Base-by-base conservation (phyloP, 2,113 vertebrate genomes). In the Halcyon senegalensis region DNA sequence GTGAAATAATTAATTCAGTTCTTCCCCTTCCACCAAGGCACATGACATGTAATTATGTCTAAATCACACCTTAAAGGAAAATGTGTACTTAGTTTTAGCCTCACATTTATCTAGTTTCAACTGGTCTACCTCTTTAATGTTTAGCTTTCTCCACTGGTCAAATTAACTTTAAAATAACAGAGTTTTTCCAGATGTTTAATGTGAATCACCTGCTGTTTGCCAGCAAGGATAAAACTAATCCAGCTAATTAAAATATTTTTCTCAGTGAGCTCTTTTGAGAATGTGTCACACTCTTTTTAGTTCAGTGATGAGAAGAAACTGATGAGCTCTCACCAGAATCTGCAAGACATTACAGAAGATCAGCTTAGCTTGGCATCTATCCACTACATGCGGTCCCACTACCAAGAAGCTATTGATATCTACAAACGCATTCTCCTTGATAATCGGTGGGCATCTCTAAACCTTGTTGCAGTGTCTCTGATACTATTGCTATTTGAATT, bases 331-430 rank as follows among this genome's bases (percentile, higher is more conserved):
- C 99, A 99, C 95, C 99, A 99, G 94, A 99, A 99, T 96, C 98
- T 99, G 93, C 99, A 99, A 97, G 99, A 99, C 59, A 98, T 99
- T 89, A 99, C 99, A 3, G 99, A 99, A 96, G 99, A 99, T 97
- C 99, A 99, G 81, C 99, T 99, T 58, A 99, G 99, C 95, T 97
- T 99, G 96, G 99, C 99, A 27, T 99, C 99, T 39, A 99, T 99
- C 87, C 99, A 99, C 94, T 99, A 99, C 93, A 99, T 99, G 99
- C 98, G 99, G 25, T 99, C 99, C 31, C 99, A 99, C 96, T 99
- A 99, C 96, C 99, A 99, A 95, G 99, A 99, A 97, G 99, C 99
- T 21, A 99, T 99, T 83, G 99, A 99, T 88, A 99, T 99, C 97
- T 99, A 99, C 96, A 99, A 99, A 94, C 98, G 99, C 64, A 99